Evolutionary conservation across 2,113 vertebrate genomes (phyloP).

Genomic region (Cochlearius cochlearius): DNA sequence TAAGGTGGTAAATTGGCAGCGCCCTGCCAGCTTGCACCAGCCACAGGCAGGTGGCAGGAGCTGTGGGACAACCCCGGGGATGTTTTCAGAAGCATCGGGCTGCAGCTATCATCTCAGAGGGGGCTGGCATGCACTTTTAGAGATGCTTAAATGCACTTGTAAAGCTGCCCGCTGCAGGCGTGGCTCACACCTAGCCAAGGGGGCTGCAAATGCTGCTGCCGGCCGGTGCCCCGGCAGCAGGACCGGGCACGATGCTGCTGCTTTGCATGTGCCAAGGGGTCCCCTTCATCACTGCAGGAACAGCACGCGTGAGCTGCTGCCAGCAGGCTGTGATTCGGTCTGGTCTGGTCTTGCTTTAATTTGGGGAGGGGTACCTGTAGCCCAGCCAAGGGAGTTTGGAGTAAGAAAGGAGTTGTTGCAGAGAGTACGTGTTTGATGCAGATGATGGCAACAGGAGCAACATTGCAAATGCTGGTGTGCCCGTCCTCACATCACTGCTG

Average conservation of each 20-base stretch:
- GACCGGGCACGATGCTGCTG: accelerated
- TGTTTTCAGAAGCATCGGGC: not conserved
- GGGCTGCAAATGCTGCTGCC: not conserved
- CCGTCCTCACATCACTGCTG: accelerated
- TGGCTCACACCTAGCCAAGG: not conserved
- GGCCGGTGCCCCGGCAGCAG: accelerated
- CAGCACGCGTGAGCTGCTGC: not conserved
- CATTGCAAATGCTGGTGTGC: not conserved
- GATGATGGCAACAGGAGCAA: not conserved
- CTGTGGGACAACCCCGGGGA: accelerated
- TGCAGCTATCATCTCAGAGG: not conserved
- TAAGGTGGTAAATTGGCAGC: not conserved
- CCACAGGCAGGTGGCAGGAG: not conserved
- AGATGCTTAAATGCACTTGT: not conserved
- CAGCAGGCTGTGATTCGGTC: not conserved
- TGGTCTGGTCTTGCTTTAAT: not conserved
- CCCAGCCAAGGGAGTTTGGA: not conserved
- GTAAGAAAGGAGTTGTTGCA: not conserved
- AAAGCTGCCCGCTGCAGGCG: not conserved
- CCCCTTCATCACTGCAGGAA: not conserved
- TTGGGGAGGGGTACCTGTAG: not conserved
- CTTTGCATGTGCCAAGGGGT: not conserved
- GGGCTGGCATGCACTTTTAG: not conserved
- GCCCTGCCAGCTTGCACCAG: not conserved
- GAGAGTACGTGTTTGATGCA: accelerated